Conservation (phyloP, 2,888 invertebrate species). For the Drosophila cognata region DNA sequence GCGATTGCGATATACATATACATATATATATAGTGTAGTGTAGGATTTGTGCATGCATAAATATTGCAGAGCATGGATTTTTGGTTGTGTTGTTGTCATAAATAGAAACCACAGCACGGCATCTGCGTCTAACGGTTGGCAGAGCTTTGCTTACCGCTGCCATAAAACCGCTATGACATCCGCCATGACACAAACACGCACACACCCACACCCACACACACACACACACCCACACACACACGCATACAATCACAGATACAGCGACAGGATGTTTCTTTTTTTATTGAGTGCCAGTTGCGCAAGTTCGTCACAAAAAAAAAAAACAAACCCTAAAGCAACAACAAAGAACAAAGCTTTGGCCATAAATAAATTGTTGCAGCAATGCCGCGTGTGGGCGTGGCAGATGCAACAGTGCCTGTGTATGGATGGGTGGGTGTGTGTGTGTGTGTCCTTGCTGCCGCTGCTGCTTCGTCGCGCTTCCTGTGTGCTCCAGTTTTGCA, state of each 20-base stretch:
- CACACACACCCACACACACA: conserved; percentile 25
- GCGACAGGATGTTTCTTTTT: conserved; percentile 44
- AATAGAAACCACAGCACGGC: conserved; percentile 61
- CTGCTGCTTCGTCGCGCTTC: conserved; percentile 54
- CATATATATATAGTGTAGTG: conserved; percentile 1
- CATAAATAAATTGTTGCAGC: conserved; percentile 47
- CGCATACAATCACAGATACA: conserved; percentile 10
- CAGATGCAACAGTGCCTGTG: conserved; percentile 30
- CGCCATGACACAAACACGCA: conserved; percentile 44
- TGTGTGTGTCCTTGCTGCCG: conserved; percentile 50
- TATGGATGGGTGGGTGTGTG: conserved; percentile 6
- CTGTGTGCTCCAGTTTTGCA: conserved; percentile 69
- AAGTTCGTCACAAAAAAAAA: conserved; percentile 32
- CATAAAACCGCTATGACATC: conserved; percentile 64
- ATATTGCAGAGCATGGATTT: conserved; percentile 46
- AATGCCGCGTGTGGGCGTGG: conserved; percentile 7
- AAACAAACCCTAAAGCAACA: not conserved
- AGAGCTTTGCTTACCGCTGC: conserved; percentile 62
- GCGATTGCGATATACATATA: conserved; percentile 1
- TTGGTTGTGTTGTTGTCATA: conserved; percentile 43
- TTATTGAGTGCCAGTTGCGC: conserved; percentile 62
- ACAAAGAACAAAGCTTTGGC: conserved; percentile 24
- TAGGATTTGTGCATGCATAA: conserved; percentile 50
- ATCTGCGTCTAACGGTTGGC: conserved; percentile 52
- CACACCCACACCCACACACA: conserved; percentile 9